Evolutionary conservation across 1,140 invertebrate genomes (phyloP).

Genomic region (Formica selysi): DNA sequence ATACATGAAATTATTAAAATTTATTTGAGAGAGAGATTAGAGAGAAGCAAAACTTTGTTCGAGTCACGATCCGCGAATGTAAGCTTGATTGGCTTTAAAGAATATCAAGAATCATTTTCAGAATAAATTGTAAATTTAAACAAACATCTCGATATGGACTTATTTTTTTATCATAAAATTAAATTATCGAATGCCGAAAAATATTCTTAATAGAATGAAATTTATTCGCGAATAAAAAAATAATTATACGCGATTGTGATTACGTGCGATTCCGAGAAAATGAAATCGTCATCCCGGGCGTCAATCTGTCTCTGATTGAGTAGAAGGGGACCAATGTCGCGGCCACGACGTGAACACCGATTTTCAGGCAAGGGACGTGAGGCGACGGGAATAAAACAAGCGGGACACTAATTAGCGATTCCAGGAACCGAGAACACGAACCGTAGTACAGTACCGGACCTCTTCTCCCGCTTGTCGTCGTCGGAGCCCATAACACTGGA

Average conservation of each 20-base stretch:
- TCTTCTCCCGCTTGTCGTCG: constrained; percentile 44
- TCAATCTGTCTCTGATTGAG: constrained; percentile 77
- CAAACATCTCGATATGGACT: neutral
- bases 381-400: constrained; percentile 82
- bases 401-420: constrained; percentile 84
- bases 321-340: constrained; percentile 37
- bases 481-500: constrained; percentile 57
- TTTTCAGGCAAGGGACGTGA: constrained; percentile 77
- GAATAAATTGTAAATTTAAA: neutral
- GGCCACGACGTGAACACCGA: constrained; percentile 72
- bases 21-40: neutral
- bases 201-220: neutral
- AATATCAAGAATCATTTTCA: neutral
- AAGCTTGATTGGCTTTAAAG: neutral
- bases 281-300: constrained; percentile 79
- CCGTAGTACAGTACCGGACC: constrained; percentile 68
- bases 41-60: neutral
- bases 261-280: constrained; percentile 8
- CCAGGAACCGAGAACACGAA: constrained; percentile 82
- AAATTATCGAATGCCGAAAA: neutral
- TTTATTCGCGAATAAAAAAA: neutral
- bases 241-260: neutral
- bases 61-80: neutral
- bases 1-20: neutral
- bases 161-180: neutral